A percentile compares a stretch with the other conserved stretches of the same genome.
phyloP scores from a whole-genome alignment of 2,888 invertebrate species.

The Hemistola chrysoprasaria region DNA sequence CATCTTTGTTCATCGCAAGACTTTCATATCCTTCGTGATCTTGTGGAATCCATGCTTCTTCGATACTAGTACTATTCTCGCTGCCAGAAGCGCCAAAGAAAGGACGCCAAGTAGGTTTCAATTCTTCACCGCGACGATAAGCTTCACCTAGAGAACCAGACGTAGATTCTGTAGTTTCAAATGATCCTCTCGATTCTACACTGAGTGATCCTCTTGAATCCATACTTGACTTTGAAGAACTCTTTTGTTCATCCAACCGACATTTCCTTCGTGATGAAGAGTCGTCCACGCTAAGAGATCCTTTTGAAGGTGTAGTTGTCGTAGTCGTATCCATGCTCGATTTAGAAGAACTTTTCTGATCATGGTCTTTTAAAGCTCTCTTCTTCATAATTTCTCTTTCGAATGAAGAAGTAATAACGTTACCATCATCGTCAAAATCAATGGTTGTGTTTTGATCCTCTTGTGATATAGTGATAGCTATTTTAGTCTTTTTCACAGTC shows the following conservation, averaged over 20 bases:
- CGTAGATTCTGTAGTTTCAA: conserved; percentile 88
- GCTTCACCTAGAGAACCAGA: conserved; percentile 89
- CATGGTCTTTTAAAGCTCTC: conserved; percentile 67
- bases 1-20: conserved; percentile 73
- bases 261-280: conserved; percentile 70
- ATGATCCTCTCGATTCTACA: conserved; percentile 87
- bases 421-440: conserved; percentile 76
- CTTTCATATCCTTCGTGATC: conserved; percentile 86
- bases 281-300: conserved; percentile 77
- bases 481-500: conserved; percentile 76
- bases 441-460: conserved; percentile 79
- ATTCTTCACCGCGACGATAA: conserved; percentile 85
- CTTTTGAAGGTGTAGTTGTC: conserved; percentile 74
- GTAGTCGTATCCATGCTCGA: conserved; percentile 82
- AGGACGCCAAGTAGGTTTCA: conserved; percentile 91
- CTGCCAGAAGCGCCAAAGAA: conserved; percentile 90
- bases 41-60: conserved; percentile 91
- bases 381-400: conserved; percentile 70
- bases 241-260: conserved; percentile 76
- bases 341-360: conserved; percentile 81
- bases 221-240: conserved; percentile 84
- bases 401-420: conserved; percentile 72
- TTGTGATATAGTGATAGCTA: conserved; percentile 78
- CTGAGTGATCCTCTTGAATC: conserved; percentile 84
- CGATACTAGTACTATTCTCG: conserved; percentile 92